These are phyloP conservation scores for Drosophila lacicola DNA, from an alignment of 2,888 invertebrate genomes.

Conservation along the genomic window DNA sequence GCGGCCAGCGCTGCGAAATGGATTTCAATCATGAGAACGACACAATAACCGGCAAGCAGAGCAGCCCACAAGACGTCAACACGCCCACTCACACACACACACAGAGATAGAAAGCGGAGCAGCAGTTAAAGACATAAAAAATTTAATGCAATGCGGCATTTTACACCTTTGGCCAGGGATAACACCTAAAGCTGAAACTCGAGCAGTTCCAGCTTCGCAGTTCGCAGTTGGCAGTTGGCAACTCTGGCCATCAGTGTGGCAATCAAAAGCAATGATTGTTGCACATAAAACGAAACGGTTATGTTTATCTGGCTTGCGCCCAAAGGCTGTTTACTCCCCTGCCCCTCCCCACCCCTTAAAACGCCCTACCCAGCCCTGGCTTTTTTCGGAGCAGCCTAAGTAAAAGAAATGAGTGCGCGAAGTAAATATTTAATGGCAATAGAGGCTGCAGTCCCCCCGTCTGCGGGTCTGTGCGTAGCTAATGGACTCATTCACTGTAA, in stretches of 20 bases:
- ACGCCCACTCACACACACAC: constrained; percentile 14
- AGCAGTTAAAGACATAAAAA: constrained; percentile 61
- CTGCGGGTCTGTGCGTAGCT: constrained; percentile 43
- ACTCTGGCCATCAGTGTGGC: constrained; percentile 69
- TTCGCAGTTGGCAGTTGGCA: constrained; percentile 23
- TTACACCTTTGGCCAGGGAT: constrained; percentile 69
- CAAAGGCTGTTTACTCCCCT: constrained; percentile 44
- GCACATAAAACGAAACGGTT: constrained; percentile 83
- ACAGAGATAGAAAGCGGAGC: neutral
- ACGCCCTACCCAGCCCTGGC: too few species aligned
- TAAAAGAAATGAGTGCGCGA: constrained; percentile 71
- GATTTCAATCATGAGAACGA: constrained; percentile 76
- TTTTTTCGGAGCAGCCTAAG: constrained; percentile 31
- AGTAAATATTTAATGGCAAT: constrained; percentile 76
- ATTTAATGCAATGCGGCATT: constrained; percentile 79
- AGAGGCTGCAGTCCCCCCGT: constrained; percentile 15
- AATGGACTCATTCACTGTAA: constrained; percentile 62
- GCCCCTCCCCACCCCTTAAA: neutral
- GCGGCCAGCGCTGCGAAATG: constrained; percentile 39
- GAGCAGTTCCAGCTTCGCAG: constrained; percentile 5
- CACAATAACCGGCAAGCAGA: constrained; percentile 55
- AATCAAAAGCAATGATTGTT: constrained; percentile 84
- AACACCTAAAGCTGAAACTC: constrained; percentile 17
- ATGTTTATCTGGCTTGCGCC: constrained; percentile 81
- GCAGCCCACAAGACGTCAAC: constrained; percentile 21